Conservation (phyloP, 2,113 vertebrate species). For the Mystacornis crossleyi region DNA sequence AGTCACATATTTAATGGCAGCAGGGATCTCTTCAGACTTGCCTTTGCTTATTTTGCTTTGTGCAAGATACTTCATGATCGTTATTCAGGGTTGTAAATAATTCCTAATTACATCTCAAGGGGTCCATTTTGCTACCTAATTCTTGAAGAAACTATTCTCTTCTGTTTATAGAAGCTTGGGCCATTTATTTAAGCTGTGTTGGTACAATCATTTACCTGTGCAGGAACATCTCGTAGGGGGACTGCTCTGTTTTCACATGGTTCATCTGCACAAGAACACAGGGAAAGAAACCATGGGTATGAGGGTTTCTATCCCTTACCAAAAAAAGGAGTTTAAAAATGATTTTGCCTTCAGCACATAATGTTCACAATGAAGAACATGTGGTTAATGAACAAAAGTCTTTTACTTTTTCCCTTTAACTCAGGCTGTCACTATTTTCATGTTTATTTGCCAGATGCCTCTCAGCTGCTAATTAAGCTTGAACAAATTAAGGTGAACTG, state of each 20-base stretch:
- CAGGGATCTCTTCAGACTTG: conserved; percentile 45
- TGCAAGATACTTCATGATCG: conserved; percentile 56
- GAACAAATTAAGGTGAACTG: conserved; percentile 81
- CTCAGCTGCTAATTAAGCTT: conserved; percentile 79
- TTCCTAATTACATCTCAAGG: conserved; percentile 67
- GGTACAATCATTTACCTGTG: neutral
- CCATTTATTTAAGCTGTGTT: conserved; percentile 28
- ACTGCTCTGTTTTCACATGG: neutral
- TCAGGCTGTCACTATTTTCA: conserved; percentile 63
- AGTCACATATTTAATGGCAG: conserved; percentile 65
- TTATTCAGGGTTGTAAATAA: conserved; percentile 61
- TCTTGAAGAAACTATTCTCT: conserved; percentile 32
- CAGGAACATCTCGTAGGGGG: neutral
- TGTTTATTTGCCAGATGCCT: conserved; percentile 73
- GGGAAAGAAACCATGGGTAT: neutral
- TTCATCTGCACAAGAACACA: neutral
- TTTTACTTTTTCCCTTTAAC: conserved; percentile 53
- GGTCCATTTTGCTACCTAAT: conserved; percentile 57
- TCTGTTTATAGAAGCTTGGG: conserved; percentile 49
- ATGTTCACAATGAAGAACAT: conserved; percentile 41
- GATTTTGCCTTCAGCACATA: conserved; percentile 20
- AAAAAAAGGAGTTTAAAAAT: neutral
- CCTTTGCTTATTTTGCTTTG: conserved; percentile 67
- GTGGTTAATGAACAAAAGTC: conserved; percentile 66
- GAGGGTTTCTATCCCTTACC: neutral